These are phyloP conservation scores for Homarus americanus DNA, from an alignment of 1,140 invertebrate species.

Conservation along the genomic window DNA sequence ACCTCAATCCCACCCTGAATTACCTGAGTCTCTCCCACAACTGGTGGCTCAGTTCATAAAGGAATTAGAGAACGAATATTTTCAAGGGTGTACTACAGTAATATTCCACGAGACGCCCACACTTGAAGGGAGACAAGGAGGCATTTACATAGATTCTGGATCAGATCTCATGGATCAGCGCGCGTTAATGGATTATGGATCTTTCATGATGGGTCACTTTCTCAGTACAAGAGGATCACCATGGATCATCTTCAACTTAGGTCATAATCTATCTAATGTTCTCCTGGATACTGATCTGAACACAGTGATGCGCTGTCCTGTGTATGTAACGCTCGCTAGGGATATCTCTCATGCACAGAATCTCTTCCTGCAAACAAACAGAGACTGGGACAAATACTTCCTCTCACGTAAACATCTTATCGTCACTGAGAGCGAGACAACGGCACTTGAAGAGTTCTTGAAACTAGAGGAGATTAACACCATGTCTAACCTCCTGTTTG, in stretches of 20 bases:
- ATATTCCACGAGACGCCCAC: background rate
- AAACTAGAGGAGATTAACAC: conserved; percentile 37
- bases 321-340: background rate
- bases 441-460: background rate
- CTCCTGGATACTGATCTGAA: background rate
- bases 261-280: background rate
- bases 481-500: conserved; percentile 33
- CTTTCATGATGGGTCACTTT: background rate
- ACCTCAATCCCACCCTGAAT: no score
- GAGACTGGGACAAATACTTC: conserved; percentile 21
- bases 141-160: background rate
- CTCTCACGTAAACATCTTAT: conserved; percentile 11
- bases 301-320: background rate
- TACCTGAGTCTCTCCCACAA: no score
- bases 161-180: background rate
- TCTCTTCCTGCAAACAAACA: background rate
- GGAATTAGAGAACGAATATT: background rate
- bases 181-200: no score
- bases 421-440: background rate
- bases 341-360: background rate
- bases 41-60: no score
- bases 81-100: background rate
- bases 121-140: background rate
- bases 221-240: background rate
- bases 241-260: background rate